Conservation (phyloP, 2,113 vertebrate species). For the Macquaria ambigua region DNA sequence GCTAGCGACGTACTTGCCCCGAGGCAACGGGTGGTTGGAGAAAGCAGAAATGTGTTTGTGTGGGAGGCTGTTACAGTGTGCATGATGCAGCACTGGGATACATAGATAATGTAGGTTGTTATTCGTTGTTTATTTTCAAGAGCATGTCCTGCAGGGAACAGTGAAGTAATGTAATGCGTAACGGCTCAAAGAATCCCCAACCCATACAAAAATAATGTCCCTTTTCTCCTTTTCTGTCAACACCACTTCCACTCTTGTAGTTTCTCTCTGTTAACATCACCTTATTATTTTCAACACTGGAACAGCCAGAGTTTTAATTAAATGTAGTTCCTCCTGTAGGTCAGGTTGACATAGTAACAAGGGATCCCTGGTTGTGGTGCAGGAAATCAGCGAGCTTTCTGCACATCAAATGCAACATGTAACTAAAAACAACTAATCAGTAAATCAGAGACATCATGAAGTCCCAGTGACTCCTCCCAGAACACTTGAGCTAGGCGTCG, state of each 20-base stretch:
- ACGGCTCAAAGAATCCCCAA: neutral
- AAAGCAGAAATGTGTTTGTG: slow-evolving; percentile 33
- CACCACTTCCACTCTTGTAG: neutral
- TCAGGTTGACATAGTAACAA: neutral
- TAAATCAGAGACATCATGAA: slow-evolving; percentile 14
- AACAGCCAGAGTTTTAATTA: neutral
- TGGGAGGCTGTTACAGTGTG: slow-evolving; percentile 21
- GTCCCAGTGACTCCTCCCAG: slow-evolving; percentile 47
- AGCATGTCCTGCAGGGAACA: slow-evolving; percentile 31
- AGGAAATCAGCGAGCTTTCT: neutral
- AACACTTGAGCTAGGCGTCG: slow-evolving; percentile 31
- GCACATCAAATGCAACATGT: neutral
- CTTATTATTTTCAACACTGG: neutral
- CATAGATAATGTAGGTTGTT: slow-evolving; percentile 32
- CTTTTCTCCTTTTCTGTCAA: neutral
- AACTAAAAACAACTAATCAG: slow-evolving; percentile 28
- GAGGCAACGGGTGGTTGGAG: slow-evolving; percentile 28
- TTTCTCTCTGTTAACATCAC: neutral
- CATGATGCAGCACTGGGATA: slow-evolving; percentile 8
- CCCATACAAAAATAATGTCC: slow-evolving; percentile 11
- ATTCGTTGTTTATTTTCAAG: slow-evolving; percentile 44
- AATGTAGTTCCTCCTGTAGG: neutral
- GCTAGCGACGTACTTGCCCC: slow-evolving; percentile 18
- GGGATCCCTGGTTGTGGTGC: neutral
- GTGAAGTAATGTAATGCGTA: slow-evolving; percentile 26